A percentile compares a stretch with the other conserved stretches of the same genome.
Evolutionary conservation across 2,888 invertebrate genomes (phyloP).

Genomic region (Esperia sulphurella): DNA sequence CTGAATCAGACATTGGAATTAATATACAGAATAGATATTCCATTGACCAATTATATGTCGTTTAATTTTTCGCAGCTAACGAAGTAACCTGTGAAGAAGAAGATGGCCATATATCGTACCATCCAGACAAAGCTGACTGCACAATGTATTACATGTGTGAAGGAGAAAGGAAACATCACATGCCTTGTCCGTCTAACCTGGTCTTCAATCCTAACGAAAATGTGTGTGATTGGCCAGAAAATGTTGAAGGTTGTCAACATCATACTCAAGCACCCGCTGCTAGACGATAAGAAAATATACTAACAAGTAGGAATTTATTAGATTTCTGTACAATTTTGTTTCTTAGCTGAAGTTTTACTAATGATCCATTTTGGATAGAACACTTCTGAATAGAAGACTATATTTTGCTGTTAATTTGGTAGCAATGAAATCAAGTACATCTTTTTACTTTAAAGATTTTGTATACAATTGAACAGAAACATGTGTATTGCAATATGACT

Average conservation of each 20-base stretch:
- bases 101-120: slow-evolving; percentile 97
- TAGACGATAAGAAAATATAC: slow-evolving; percentile 45
- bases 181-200: slow-evolving; percentile 95
- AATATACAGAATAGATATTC: too few species aligned
- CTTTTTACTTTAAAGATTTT: too few species aligned
- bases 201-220: slow-evolving; percentile 96
- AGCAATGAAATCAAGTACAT: not conserved
- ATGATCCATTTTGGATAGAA: too few species aligned
- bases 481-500: too few species aligned
- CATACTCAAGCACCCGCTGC: slow-evolving; percentile 75
- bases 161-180: slow-evolving; percentile 96
- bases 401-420: not conserved
- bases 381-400: too few species aligned
- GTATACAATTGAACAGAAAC: too few species aligned
- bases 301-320: slow-evolving; percentile 18
- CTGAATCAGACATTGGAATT: too few species aligned
- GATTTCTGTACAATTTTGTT: slow-evolving; percentile 26
- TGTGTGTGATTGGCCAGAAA: slow-evolving; percentile 98
- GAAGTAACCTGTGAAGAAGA: slow-evolving; percentile 95
- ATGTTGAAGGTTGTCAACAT: slow-evolving; percentile 89
- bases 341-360: slow-evolving; percentile 9
- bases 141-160: slow-evolving; percentile 98
- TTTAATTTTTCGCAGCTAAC: slow-evolving; percentile 82
- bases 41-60: too few species aligned
- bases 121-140: slow-evolving; percentile 93